Conservation (phyloP, 2,888 invertebrate genomes). For the Philhelius pedissequus region DNA sequence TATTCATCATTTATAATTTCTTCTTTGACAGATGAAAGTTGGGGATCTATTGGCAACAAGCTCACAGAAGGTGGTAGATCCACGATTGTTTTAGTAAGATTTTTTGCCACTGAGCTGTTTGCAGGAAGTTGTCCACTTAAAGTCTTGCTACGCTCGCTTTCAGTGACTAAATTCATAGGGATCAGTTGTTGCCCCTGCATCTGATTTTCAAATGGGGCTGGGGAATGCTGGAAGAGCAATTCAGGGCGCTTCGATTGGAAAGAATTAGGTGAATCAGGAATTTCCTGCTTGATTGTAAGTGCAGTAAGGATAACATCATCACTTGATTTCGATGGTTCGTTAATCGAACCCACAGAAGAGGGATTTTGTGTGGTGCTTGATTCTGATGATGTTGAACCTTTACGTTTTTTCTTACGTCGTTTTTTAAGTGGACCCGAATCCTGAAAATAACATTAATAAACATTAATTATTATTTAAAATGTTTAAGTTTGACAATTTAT, state of each 20-base stretch:
- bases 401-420: slow-evolving; percentile 78
- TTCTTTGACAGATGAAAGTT: slow-evolving; percentile 73
- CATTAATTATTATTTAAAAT: background rate
- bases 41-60: slow-evolving; percentile 57
- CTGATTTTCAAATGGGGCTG: slow-evolving; percentile 62
- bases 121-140: slow-evolving; percentile 57
- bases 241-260: slow-evolving; percentile 27
- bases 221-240: slow-evolving; percentile 51
- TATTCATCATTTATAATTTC: slow-evolving; percentile 75
- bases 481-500: background rate
- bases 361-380: slow-evolving; percentile 74
- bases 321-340: slow-evolving; percentile 39
- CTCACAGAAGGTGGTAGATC: slow-evolving; percentile 70
- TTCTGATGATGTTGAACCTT: slow-evolving; percentile 78
- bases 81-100: slow-evolving; percentile 75
- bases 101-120: slow-evolving; percentile 72
- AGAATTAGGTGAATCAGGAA: slow-evolving; percentile 75
- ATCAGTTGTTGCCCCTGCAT: slow-evolving; percentile 74
- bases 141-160: slow-evolving; percentile 68
- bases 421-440: slow-evolving; percentile 78
- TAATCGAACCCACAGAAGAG: slow-evolving; percentile 37
- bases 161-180: slow-evolving; percentile 77
- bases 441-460: slow-evolving; percentile 66
- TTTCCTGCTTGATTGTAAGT: slow-evolving; percentile 75
- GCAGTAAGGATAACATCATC: slow-evolving; percentile 33